Percentiles rank a stretch among this genome's conserved stretches.
These are phyloP conservation scores for Parauchenoglanis punctatus DNA, from an alignment of 2,797 vertebrate species.

Conservation along the genomic window DNA sequence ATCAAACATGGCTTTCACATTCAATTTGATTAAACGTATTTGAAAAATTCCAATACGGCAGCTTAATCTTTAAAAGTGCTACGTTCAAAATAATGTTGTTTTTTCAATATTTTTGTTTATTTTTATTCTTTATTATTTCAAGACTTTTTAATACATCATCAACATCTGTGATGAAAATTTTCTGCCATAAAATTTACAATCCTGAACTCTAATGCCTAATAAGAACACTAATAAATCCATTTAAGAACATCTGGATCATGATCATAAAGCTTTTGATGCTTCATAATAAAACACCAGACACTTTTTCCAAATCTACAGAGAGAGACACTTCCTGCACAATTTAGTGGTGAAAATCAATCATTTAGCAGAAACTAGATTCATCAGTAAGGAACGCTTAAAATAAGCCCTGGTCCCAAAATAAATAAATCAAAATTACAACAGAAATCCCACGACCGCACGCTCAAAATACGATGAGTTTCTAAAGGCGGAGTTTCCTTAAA, in stretches of 20 bases:
- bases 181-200: too few species aligned
- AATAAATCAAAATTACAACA: background rate
- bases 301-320: background rate
- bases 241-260: background rate
- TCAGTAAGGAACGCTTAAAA: background rate
- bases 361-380: background rate
- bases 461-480: background rate
- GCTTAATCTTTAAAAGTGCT: too few species aligned
- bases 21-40: too few species aligned
- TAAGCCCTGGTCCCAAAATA: background rate
- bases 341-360: background rate
- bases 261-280: background rate
- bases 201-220: too few species aligned
- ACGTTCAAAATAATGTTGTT: too few species aligned
- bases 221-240: background rate
- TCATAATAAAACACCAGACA: background rate
- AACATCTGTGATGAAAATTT: too few species aligned
- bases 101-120: too few species aligned
- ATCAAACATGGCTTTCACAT: too few species aligned
- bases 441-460: background rate
- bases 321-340: background rate
- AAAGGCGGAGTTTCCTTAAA: conserved; percentile 7
- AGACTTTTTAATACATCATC: too few species aligned
- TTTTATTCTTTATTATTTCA: too few species aligned
- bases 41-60: too few species aligned